Percentiles rank a stretch among this genome's conserved stretches.
Evolutionary conservation across 2,113 vertebrate genomes (phyloP).

Genomic region (Australoheros scitulus): DNA sequence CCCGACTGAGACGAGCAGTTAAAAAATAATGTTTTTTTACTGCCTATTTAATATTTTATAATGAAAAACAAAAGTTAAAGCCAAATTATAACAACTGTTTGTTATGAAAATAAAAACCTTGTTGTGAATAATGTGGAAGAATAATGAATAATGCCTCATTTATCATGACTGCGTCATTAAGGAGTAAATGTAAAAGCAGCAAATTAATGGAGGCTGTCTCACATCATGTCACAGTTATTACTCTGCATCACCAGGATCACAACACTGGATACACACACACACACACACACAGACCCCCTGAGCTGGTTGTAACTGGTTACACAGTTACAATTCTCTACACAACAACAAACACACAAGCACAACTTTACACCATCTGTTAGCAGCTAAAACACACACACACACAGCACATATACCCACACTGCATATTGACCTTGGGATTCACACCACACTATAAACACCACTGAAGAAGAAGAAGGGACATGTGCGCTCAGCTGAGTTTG

Average conservation of each 20-base stretch:
- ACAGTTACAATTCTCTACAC: no score
- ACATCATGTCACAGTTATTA: slow-evolving; percentile 11
- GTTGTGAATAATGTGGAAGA: neutral
- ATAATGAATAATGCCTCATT: accelerated
- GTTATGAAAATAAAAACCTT: neutral
- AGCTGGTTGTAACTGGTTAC: no score
- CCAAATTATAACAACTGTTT: neutral
- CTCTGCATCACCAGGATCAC: neutral
- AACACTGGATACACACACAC: slow-evolving; percentile 22
- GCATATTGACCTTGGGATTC: slow-evolving; percentile 22
- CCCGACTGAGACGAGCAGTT: neutral
- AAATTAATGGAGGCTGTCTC: neutral
- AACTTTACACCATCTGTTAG: neutral
- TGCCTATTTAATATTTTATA: neutral
- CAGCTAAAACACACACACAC: slow-evolving; percentile 27
- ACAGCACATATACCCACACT: slow-evolving; percentile 41
- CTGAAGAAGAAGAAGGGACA: slow-evolving; percentile 18
- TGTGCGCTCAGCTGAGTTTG: slow-evolving; percentile 42
- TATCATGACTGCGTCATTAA: neutral
- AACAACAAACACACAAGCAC: no score
- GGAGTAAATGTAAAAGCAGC: slow-evolving; percentile 42
- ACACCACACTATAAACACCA: slow-evolving; percentile 27
- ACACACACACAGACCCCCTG: no score
- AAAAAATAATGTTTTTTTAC: accelerated
- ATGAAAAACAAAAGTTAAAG: slow-evolving; percentile 3